These are phyloP conservation scores for Phycodurus eques DNA, from an alignment of 2,113 vertebrate species.

Conservation along the genomic window DNA sequence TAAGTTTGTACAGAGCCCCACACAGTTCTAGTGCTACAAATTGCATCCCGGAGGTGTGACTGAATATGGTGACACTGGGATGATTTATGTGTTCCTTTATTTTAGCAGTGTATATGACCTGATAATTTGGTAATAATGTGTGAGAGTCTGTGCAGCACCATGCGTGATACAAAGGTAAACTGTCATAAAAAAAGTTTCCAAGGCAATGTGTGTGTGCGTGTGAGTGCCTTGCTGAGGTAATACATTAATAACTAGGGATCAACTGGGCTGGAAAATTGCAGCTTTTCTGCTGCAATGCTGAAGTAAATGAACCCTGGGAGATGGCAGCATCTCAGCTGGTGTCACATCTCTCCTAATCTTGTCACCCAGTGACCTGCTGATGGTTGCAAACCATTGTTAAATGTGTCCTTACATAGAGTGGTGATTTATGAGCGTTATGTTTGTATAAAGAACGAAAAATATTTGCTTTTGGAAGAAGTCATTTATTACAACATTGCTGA, in stretches of 20 bases:
- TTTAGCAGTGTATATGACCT: not conserved
- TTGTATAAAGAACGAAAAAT: not conserved
- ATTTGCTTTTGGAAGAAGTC: too few species aligned
- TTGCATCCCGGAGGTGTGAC: not conserved
- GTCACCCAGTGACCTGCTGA: not conserved
- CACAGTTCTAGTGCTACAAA: too few species aligned
- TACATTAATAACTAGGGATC: not conserved
- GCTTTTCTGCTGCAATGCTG: not conserved
- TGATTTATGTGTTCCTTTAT: not conserved
- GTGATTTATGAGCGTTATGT: not conserved
- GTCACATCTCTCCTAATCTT: not conserved
- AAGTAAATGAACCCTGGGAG: constrained; percentile 2
- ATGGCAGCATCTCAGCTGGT: not conserved
- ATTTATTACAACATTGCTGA: too few species aligned
- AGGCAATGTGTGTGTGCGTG: not conserved
- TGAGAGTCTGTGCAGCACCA: not conserved
- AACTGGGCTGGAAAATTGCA: constrained; percentile 3
- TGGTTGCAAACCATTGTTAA: not conserved
- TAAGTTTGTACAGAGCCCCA: too few species aligned
- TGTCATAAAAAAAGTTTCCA: not conserved
- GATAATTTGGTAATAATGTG: not conserved
- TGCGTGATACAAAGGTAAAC: not conserved
- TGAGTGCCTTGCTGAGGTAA: not conserved
- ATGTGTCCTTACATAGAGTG: not conserved
- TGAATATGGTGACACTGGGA: not conserved